Conservation (phyloP, 2,888 invertebrate species). For the Morpho deidamia region DNA sequence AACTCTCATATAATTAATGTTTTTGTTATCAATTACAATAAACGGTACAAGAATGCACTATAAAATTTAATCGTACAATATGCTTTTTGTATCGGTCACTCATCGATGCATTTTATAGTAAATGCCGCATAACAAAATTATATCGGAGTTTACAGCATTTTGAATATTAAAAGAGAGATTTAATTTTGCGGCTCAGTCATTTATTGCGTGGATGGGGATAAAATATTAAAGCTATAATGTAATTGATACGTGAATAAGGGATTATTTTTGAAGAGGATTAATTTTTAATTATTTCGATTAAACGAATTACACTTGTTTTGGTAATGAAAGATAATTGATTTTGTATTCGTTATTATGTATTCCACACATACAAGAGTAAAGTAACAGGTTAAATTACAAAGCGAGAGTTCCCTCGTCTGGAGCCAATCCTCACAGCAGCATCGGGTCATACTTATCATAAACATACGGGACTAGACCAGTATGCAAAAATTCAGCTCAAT, state of each 20-base stretch:
- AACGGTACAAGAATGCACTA: slow-evolving; percentile 8
- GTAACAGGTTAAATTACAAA: no score
- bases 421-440: no score
- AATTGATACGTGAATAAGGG: slow-evolving; percentile 22
- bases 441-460: no score
- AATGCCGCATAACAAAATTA: slow-evolving; percentile 21
- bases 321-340: no score
- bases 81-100: slow-evolving; percentile 19
- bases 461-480: no score
- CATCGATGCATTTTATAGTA: slow-evolving; percentile 15
- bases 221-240: slow-evolving; percentile 22
- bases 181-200: slow-evolving; percentile 21
- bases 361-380: no score
- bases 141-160: slow-evolving; percentile 19
- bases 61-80: slow-evolving; percentile 21
- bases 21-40: slow-evolving; percentile 1
- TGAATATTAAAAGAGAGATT: slow-evolving; percentile 25
- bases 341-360: no score
- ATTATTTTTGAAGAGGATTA: slow-evolving; percentile 20
- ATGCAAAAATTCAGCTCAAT: no score
- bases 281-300: slow-evolving; percentile 18
- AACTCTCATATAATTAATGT: no score
- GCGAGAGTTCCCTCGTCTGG: no score
- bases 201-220: slow-evolving; percentile 12
- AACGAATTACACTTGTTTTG: slow-evolving; percentile 1